These are phyloP conservation scores for Daktulosphaira vitifoliae DNA, from an alignment of 1,140 invertebrate species.

Conservation along the genomic window DNA sequence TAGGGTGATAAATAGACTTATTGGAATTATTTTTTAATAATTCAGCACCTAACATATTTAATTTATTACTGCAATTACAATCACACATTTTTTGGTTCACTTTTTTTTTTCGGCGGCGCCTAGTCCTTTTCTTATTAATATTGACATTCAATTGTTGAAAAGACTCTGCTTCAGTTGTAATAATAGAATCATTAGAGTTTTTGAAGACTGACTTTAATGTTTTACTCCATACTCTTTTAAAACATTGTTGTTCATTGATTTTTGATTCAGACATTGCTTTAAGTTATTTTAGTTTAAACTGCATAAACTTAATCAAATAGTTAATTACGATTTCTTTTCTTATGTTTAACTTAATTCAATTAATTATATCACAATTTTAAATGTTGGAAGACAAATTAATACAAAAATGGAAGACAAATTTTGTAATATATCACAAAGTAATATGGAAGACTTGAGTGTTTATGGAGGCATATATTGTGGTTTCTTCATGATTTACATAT, in stretches of 20 bases:
- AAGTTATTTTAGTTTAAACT: too few relatives aligned
- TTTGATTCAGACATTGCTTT: conserved; percentile 3
- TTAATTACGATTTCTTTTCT: too few relatives aligned
- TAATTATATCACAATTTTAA: neutral
- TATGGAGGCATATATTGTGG: conserved; percentile 17
- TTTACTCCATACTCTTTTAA: conserved; percentile 25
- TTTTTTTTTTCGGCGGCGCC: conserved; percentile 8
- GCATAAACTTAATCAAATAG: too few relatives aligned
- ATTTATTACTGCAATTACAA: neutral
- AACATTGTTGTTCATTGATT: conserved; percentile 25
- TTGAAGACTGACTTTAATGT: conserved; percentile 8
- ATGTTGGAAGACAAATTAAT: conserved; percentile 20
- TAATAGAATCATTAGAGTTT: neutral
- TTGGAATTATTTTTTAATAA: neutral
- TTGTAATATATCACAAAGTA: conserved; percentile 9
- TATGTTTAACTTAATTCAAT: too few relatives aligned
- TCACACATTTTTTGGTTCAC: conserved; percentile 2
- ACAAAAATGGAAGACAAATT: conserved; percentile 18
- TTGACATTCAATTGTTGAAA: conserved; percentile 15
- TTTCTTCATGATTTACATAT: conserved; percentile 27
- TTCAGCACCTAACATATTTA: neutral
- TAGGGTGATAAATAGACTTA: neutral
- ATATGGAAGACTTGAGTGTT: conserved; percentile 19
- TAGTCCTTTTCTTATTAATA: conserved; percentile 10
- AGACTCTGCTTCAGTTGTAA: conserved; percentile 22